Evolutionary conservation across 2,113 vertebrate species (phyloP).

Genomic region (Brienomyrus brachyistius): DNA sequence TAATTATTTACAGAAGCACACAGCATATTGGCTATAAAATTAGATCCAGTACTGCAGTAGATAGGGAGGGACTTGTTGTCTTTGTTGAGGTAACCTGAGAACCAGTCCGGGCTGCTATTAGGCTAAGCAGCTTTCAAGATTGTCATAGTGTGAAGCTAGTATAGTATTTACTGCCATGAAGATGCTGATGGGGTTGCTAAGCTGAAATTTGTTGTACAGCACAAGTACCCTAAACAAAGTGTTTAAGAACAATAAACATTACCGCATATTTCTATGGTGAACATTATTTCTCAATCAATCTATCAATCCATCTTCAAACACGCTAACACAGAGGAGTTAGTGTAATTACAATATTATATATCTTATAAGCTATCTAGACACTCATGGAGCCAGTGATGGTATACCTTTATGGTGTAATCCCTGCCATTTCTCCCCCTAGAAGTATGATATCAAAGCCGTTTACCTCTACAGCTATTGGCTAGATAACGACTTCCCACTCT

Average conservation of each 20-base stretch:
- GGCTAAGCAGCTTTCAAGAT: background rate
- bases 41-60: slow-evolving; percentile 12
- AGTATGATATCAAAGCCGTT: background rate
- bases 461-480: background rate
- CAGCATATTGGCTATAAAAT: slow-evolving; percentile 32
- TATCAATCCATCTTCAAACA: background rate
- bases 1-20: slow-evolving; percentile 28
- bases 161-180: background rate
- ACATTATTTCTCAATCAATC: background rate
- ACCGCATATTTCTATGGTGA: background rate
- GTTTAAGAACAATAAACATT: background rate
- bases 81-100: slow-evolving; percentile 22
- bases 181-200: background rate
- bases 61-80: slow-evolving; percentile 4
- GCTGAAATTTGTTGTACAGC: background rate
- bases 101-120: background rate
- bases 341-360: background rate
- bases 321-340: background rate
- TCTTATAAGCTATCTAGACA: background rate
- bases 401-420: background rate
- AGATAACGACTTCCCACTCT: background rate
- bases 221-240: background rate
- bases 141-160: background rate
- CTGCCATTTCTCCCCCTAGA: background rate
- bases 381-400: background rate